phyloP scores from a whole-genome alignment of 2,888 invertebrate species.

The Pandemis cinnamomeana region DNA sequence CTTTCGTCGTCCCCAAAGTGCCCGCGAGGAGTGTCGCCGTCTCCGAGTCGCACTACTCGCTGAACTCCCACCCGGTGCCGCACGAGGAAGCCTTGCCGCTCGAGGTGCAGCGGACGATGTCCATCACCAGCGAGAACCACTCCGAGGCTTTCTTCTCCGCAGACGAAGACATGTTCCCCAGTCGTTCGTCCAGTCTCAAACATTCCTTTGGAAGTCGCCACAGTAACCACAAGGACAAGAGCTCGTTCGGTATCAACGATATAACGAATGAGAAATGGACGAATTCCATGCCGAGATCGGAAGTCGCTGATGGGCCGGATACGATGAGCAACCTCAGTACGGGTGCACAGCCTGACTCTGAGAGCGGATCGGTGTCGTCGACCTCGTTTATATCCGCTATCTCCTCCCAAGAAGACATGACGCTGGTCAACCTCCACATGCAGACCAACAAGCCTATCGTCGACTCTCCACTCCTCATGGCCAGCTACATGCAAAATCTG shows the following conservation, averaged over 20 bases:
- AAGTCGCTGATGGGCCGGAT: conserved; percentile 67
- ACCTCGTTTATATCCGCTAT: conserved; percentile 95
- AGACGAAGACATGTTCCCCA: conserved; percentile 92
- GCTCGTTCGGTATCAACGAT: conserved; percentile 83
- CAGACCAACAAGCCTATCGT: conserved; percentile 96
- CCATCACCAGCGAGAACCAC: conserved; percentile 95
- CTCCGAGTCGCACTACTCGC: conserved; percentile 88
- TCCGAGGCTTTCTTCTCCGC: conserved; percentile 97
- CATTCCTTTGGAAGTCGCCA: conserved; percentile 85
- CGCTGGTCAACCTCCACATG: conserved; percentile 96
- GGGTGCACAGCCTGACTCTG: conserved; percentile 86
- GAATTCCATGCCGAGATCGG: conserved; percentile 69
- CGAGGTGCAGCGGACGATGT: conserved; percentile 92
- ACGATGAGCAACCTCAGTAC: conserved; percentile 74
- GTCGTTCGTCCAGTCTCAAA: conserved; percentile 87
- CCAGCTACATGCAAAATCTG: conserved; percentile 96
- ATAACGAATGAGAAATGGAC: conserved; percentile 75
- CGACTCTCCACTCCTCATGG: conserved; percentile 97
- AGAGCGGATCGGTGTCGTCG: conserved; percentile 92
- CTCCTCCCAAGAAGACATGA: conserved; percentile 96
- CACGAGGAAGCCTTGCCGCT: conserved; percentile 85
- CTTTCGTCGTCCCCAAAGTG: conserved; percentile 71
- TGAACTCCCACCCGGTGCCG: conserved; percentile 82
- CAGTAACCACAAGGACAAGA: conserved; percentile 78
- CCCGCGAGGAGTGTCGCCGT: conserved; percentile 82